Percentiles rank a stretch among this genome's conserved stretches.
Evolutionary conservation across 1,140 invertebrate genomes (phyloP).

Genomic region (Plectrocnemia conspersa): DNA sequence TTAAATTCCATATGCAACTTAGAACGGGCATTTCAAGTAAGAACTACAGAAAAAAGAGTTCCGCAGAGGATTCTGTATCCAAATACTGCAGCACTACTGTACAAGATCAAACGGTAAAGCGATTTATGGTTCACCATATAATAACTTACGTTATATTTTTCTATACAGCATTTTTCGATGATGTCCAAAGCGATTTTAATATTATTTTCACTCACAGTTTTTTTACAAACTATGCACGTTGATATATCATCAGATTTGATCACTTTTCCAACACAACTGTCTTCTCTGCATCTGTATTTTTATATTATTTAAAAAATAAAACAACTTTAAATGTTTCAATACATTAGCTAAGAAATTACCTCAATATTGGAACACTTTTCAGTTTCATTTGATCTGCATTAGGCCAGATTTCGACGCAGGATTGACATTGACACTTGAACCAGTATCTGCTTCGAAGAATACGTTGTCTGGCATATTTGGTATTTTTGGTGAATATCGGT

Average conservation of each 20-base stretch:
- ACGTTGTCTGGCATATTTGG: constrained; percentile 49
- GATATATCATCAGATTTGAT: neutral
- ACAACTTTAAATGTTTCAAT: neutral
- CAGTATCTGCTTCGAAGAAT: constrained; percentile 61
- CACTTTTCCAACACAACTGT: neutral
- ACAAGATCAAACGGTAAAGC: no score
- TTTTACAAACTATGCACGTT: neutral
- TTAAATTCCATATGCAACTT: no score
- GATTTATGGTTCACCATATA: no score
- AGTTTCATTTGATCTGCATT: neutral
- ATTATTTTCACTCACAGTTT: neutral
- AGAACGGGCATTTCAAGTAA: no score
- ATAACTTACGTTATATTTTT: no score
- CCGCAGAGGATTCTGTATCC: no score
- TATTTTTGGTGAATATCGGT: constrained; percentile 58
- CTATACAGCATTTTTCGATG: no score
- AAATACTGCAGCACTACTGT: no score
- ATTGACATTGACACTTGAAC: constrained; percentile 62
- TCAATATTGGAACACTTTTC: neutral
- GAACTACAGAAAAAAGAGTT: no score
- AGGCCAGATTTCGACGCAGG: constrained; percentile 65
- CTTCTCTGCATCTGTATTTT: neutral
- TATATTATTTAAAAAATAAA: neutral
- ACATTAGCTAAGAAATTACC: neutral
- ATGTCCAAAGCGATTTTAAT: neutral